Percentiles rank a stretch among this genome's conserved stretches.
These are phyloP conservation scores for Drosophila varians DNA, from an alignment of 1,140 invertebrate genomes.

Conservation along the genomic window DNA sequence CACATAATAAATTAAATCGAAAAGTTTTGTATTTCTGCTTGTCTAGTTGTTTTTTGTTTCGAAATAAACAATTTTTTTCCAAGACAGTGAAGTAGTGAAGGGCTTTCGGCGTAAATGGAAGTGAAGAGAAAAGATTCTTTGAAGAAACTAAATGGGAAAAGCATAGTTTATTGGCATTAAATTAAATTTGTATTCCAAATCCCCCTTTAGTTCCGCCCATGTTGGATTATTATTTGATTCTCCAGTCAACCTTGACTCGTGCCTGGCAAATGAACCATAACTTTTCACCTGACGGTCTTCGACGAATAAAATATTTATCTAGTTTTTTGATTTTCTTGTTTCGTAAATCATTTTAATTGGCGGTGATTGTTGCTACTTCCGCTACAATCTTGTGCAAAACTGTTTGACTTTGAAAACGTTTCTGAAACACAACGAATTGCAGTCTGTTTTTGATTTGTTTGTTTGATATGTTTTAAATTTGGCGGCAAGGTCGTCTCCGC, in stretches of 20 bases:
- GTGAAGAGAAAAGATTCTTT: not conserved
- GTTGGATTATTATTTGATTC: conserved; percentile 8
- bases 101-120: not conserved
- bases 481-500: conserved; percentile 52
- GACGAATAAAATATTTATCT: conserved; percentile 9
- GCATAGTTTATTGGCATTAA: not conserved
- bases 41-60: conserved; percentile 9
- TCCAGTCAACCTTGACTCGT: conserved; percentile 29
- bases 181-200: not conserved
- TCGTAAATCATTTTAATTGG: conserved; percentile 50
- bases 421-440: conserved; percentile 34
- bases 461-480: conserved; percentile 70
- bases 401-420: conserved; percentile 45
- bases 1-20: conserved; percentile 54
- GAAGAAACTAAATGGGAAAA: no score
- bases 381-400: conserved; percentile 34
- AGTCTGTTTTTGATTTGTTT: conserved; percentile 69
- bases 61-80: conserved; percentile 46
- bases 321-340: conserved; percentile 25
- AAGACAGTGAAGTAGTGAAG: conserved; percentile 23
- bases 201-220: not conserved
- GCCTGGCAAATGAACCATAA: conserved; percentile 23
- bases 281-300: conserved; percentile 37
- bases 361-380: conserved; percentile 46
- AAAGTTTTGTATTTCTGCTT: conserved; percentile 15